Conservation (phyloP, 2,797 vertebrate species). For the Acipenser transmontanus region DNA sequence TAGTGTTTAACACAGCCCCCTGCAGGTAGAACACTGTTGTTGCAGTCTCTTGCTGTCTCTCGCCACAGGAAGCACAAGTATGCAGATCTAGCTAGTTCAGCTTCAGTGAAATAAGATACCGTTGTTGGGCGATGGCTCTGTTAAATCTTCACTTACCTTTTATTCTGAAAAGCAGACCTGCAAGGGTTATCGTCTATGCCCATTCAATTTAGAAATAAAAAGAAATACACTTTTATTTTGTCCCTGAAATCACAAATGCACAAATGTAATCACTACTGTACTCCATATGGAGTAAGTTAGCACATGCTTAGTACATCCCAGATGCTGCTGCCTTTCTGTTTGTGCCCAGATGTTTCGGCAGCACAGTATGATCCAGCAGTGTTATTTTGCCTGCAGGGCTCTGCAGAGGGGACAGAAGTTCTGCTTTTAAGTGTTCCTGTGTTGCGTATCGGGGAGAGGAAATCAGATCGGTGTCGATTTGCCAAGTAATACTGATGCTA, state of each 20-base stretch:
- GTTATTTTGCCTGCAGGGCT: background rate
- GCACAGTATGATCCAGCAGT: background rate
- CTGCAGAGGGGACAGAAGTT: too few relatives aligned
- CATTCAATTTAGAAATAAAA: too few relatives aligned
- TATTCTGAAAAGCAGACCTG: too few relatives aligned
- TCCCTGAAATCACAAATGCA: background rate
- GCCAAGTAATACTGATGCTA: too few relatives aligned
- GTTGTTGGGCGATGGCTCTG: background rate
- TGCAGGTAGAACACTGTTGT: too few relatives aligned
- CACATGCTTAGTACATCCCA: background rate
- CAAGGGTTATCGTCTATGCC: too few relatives aligned
- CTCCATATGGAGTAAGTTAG: background rate
- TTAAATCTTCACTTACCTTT: too few relatives aligned
- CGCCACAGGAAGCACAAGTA: background rate
- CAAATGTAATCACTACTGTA: background rate
- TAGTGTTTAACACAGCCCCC: too few relatives aligned
- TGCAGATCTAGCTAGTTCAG: background rate
- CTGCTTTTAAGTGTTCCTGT: too few relatives aligned
- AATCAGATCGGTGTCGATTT: too few relatives aligned
- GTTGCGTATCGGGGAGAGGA: too few relatives aligned
- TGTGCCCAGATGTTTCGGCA: background rate
- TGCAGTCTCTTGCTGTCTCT: background rate
- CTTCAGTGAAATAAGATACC: constrained; percentile 1
- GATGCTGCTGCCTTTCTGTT: background rate
- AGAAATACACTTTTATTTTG: too few relatives aligned